Evolutionary conservation across 2,888 invertebrate species (phyloP), one percentile per base, ranked within the genome.

Genomic region (Troides aeacus): DNA sequence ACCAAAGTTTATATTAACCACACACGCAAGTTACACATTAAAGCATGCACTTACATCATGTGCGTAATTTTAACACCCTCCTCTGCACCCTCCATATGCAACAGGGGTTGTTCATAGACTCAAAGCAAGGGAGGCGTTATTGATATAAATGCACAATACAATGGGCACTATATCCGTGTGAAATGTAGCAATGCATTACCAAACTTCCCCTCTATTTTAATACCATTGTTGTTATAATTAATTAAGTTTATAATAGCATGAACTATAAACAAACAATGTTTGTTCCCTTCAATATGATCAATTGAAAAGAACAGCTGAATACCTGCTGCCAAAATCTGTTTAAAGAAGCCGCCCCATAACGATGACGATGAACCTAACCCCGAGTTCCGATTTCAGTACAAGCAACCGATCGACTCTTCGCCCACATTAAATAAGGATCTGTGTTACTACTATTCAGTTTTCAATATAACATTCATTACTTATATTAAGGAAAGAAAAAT

Each of bases 41-140:
- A 79, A 77, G 75, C 72, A 75, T 76, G 80, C 77, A 79, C 79
- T 79, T 76, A 69, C 68, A 71, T 76, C 81, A 79, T 77, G 77
- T 81, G 82, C 68, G 68, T 58, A 71, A 70, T 69, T 74, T 6
- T 42, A 30, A 62, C 73, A 72, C 74, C 75, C 76, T 75, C 75
- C 71, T 70, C 71, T 21, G n/a, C 53, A 24, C 70, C 69, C 21
- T 61, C 23, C 53, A 8, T 23, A 50, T 56, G 62, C 62, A 65
- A 18, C 17, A 24, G 36, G 57, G 65, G 42, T 65, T 61, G 64
- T 21, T 62, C 39, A 69, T 69, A 75, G 71, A 71, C 71, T 65
- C 66, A 71, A 62, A 24, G 30, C 30, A 50, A 72, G 68, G 75
- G 1, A 78, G 71, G 73, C 64, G 64, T 72, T 72, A 74, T 74